A percentile compares a stretch with the other conserved stretches of the same genome.
Conservation (phyloP, 2,797 vertebrate species). For the Miichthys miiuy region DNA sequence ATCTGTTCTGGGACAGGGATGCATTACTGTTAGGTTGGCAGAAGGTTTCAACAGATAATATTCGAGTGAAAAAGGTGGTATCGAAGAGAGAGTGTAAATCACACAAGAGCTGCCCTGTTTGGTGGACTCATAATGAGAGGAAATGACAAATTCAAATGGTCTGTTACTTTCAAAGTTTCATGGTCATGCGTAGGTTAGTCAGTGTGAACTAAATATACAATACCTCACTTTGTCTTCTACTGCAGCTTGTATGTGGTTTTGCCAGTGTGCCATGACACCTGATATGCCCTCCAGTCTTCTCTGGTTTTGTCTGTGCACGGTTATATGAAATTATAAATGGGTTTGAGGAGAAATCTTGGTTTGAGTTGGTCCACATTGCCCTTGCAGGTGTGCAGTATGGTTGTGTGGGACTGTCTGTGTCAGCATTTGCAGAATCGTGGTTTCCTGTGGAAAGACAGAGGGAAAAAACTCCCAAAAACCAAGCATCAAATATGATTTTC, state of each 20-base stretch:
- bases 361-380: conserved; percentile 12
- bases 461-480: conserved; percentile 9
- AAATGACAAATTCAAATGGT: background rate
- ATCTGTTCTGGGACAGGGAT: conserved; percentile 62
- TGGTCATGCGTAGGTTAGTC: background rate
- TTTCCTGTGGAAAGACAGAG: conserved; percentile 28
- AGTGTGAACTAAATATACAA: background rate
- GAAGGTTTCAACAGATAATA: conserved; percentile 57
- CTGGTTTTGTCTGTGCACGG: background rate
- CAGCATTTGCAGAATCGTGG: conserved; percentile 46
- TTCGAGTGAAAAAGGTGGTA: conserved; percentile 57
- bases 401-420: conserved; percentile 22
- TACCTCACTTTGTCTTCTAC: background rate
- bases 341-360: conserved; percentile 3
- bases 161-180: background rate
- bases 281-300: background rate
- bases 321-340: background rate
- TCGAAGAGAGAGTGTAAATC: background rate
- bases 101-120: background rate
- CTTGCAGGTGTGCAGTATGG: conserved; percentile 56
- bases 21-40: conserved; percentile 43
- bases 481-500: conserved; percentile 16
- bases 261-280: background rate
- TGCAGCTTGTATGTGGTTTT: background rate
- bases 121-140: background rate